phyloP scores from a whole-genome alignment of 2,113 vertebrate genomes.

The Plectropomus leopardus region DNA sequence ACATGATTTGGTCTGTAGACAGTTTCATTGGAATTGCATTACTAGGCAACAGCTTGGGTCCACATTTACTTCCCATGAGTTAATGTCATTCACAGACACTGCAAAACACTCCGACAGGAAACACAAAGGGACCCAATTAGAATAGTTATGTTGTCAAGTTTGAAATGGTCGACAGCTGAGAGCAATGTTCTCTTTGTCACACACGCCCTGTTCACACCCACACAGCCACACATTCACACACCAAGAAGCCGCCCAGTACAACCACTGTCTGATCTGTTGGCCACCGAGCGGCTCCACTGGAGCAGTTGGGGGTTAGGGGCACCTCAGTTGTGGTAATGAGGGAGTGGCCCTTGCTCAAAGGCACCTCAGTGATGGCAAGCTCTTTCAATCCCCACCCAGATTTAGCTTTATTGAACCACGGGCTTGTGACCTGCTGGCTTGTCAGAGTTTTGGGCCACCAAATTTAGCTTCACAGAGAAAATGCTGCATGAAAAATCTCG shows the following conservation, averaged over 20 bases:
- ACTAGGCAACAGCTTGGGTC: no score
- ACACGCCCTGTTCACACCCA: constrained; percentile 4
- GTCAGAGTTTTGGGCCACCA: constrained; percentile 1
- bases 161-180: neutral
- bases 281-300: constrained; percentile 11
- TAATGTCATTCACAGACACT: no score
- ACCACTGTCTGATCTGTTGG: constrained; percentile 34
- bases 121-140: no score
- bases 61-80: no score
- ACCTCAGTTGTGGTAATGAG: constrained; percentile 31
- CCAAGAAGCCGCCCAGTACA: neutral
- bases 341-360: constrained; percentile 12
- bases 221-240: constrained; percentile 33
- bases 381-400: constrained; percentile 11
- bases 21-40: no score
- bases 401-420: constrained; percentile 4
- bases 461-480: neutral
- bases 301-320: neutral
- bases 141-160: no score
- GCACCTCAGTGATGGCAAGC: constrained; percentile 12
- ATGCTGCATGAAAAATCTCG: neutral
- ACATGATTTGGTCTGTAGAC: no score
- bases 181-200: constrained; percentile 16
- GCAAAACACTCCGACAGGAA: no score
- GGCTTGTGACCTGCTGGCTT: constrained; percentile 2